Evolutionary conservation across 2,888 invertebrate species (phyloP).

Genomic region (Rhagonycha fulva): DNA sequence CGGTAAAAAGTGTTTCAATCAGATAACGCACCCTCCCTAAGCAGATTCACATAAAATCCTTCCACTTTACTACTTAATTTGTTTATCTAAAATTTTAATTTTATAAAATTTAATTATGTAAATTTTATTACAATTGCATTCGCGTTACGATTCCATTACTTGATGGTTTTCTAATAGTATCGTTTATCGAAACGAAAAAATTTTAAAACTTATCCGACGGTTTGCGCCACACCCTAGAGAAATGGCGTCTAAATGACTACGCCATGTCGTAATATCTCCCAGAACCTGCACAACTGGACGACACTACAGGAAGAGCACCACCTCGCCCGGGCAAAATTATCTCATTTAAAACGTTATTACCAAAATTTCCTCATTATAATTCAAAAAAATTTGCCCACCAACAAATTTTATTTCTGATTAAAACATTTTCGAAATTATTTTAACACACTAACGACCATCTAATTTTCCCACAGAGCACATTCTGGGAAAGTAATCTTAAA

Average conservation of each 20-base stretch:
- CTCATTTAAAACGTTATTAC: neutral
- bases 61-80: neutral
- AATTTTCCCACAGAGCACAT: neutral
- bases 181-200: neutral
- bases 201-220: constrained; percentile 27
- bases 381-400: neutral
- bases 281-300: constrained; percentile 34
- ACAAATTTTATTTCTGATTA: neutral
- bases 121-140: neutral
- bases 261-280: constrained; percentile 35
- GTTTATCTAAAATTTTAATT: neutral
- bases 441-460: neutral
- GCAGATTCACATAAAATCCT: neutral
- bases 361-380: neutral
- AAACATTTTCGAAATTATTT: neutral
- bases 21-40: constrained; percentile 25
- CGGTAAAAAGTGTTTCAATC: constrained; percentile 42
- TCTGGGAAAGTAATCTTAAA: neutral
- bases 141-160: neutral
- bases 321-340: constrained; percentile 34
- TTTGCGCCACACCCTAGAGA: constrained; percentile 34
- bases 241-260: constrained; percentile 36
- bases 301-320: constrained; percentile 32
- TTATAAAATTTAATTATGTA: neutral
- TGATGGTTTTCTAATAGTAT: neutral